These are phyloP conservation scores for Berghia stephanieae DNA, from an alignment of 1,140 invertebrate species.

Conservation along the genomic window DNA sequence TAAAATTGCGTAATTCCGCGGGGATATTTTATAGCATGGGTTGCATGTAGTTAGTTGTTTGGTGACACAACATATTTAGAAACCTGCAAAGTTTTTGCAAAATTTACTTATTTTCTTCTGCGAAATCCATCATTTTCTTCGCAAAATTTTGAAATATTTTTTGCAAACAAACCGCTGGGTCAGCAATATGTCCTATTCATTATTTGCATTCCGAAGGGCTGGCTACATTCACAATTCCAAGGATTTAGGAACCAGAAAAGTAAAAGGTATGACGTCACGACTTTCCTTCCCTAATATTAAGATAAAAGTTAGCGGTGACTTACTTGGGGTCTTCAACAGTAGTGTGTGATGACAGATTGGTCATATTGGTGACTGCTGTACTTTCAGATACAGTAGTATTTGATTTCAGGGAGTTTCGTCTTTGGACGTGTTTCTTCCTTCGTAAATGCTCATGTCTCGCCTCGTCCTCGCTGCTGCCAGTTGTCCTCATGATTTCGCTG, in stretches of 20 bases:
- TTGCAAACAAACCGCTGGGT: no score
- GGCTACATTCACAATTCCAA: slow-evolving; percentile 1
- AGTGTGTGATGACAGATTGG: slow-evolving; percentile 32
- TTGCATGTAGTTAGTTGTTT: no score
- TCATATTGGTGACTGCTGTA: slow-evolving; percentile 40
- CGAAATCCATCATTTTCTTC: no score
- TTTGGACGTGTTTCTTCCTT: slow-evolving; percentile 25
- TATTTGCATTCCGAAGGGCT: no score
- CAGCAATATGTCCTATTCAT: no score
- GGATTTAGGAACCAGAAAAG: not conserved
- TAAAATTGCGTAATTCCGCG: no score
- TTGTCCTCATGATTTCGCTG: slow-evolving; percentile 16
- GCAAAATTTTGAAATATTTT: no score
- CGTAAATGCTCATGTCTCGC: slow-evolving; percentile 3
- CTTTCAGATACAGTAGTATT: slow-evolving; percentile 38
- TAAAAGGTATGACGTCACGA: not conserved
- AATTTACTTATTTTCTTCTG: no score
- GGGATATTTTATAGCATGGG: no score
- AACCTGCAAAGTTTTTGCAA: no score
- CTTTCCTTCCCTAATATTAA: not conserved
- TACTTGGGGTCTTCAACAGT: slow-evolving; percentile 35
- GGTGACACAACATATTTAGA: no score
- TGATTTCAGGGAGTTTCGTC: slow-evolving; percentile 38
- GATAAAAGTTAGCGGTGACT: not conserved
- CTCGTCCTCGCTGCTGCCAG: slow-evolving; percentile 35